Evolutionary conservation across 2,113 vertebrate species (phyloP).

Genomic region (Perognathus longimembris): DNA sequence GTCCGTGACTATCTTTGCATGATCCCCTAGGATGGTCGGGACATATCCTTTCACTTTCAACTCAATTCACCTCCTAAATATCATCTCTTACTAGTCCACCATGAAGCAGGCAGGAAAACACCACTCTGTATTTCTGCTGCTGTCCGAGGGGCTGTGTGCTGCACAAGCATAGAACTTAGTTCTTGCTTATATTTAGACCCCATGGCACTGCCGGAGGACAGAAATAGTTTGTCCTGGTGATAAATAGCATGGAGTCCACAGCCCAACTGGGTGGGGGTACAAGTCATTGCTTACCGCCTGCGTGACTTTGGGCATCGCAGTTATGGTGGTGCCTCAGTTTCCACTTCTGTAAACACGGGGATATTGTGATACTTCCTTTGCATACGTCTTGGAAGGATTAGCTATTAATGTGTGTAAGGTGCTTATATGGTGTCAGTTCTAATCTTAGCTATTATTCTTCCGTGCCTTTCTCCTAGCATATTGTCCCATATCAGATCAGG

Average conservation of each 20-base stretch:
- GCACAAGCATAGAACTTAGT: not conserved
- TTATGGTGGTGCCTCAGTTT: not conserved
- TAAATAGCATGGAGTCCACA: not conserved
- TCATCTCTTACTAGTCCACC: not conserved
- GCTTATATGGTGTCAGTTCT: no score
- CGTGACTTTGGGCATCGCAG: not conserved
- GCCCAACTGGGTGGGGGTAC: not conserved
- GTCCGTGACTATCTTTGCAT: no score
- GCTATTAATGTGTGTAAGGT: not conserved
- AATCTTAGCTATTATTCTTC: not conserved
- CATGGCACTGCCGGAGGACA: not conserved
- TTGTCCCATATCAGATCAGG: not conserved
- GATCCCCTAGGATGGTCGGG: no score
- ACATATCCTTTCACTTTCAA: no score
- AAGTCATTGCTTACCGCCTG: not conserved
- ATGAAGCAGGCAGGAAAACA: not conserved
- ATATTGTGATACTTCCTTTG: not conserved
- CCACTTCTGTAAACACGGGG: not conserved
- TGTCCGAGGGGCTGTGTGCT: fast-evolving
- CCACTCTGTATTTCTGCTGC: not conserved
- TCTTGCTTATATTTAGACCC: not conserved
- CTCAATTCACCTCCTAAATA: not conserved
- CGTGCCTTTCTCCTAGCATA: not conserved
- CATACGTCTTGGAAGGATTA: not conserved
- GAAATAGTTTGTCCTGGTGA: not conserved